A percentile compares a stretch with the other conserved stretches of the same genome.
These are phyloP conservation scores for Apis dorsata DNA, from an alignment of 1,140 invertebrate species.

Conservation along the genomic window DNA sequence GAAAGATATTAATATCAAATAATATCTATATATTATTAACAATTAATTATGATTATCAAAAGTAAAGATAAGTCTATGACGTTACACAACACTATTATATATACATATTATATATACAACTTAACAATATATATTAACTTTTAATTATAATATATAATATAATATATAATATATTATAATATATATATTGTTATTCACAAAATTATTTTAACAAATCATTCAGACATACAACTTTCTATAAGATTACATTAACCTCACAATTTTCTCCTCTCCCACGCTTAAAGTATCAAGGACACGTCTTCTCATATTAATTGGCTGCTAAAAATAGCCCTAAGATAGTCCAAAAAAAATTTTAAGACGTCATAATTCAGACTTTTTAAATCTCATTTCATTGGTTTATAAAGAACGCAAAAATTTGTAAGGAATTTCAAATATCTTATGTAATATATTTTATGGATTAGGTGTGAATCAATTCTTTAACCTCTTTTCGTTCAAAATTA, in stretches of 20 bases:
- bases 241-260: not conserved
- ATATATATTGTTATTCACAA: not conserved
- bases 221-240: not conserved
- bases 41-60: conserved; percentile 4
- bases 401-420: too few species aligned
- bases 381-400: too few species aligned
- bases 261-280: not conserved
- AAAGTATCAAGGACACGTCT: not conserved
- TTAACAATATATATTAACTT: not conserved
- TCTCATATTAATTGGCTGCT: too few species aligned
- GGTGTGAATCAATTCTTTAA: too few species aligned
- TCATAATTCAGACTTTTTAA: too few species aligned
- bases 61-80: not conserved
- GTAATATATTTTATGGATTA: too few species aligned
- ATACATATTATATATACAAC: not conserved
- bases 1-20: too few species aligned
- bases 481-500: too few species aligned
- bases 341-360: too few species aligned
- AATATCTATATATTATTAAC: not conserved
- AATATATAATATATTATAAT: not conserved
- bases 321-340: too few species aligned
- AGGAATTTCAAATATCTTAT: too few species aligned
- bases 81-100: not conserved
- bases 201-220: too few species aligned
- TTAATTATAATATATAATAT: not conserved